Base-by-base conservation (phyloP, 2,797 vertebrate species). In the Rhabdomys pumilio region DNA sequence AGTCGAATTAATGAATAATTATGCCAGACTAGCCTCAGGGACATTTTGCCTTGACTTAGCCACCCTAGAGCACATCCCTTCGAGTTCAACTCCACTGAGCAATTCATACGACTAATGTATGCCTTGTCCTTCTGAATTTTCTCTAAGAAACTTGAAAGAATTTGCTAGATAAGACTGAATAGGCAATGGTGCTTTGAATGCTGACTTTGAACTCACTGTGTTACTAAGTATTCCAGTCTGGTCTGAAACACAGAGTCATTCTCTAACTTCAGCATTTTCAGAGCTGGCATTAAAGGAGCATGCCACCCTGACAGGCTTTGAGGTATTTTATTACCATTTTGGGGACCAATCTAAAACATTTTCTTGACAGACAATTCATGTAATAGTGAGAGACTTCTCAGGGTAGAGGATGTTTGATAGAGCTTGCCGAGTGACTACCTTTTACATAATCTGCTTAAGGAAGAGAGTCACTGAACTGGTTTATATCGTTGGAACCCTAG, bases 1-100 rank as follows among this genome's bases (percentile, higher is more conserved):
- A 38, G 47, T 50, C 92, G 72, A 80, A 76, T 44, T 44, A 3
- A 69, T 87, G 63, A 82, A 73, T 83, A 91, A 86, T 79, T 73
- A 47, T 15, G 61, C 10, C 34, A 72, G 34, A 47, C 80, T 89
- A 53, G 10, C 41, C 26, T 6, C 44, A 34, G 31, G 41, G 44
- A 79, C 17, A 1, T 89, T 67, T 31, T 41, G 7, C 15, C 47
- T 83, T 57, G 34, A 19, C 84, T 69, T 81, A 34, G 7, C n/a
- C 57, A 65, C 22, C 55, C 57, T 44, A 83, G 4, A 41, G 31
- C 5, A 44, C 0, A 38, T 11, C 38, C 72, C 67, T 44, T 24
- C 31, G 3, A 82, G 5, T 13, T 50, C n/a, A 22, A 20, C 20
- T 86, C 38, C 69, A 6, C 69, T 26, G 7, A 10, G 59, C 47